phyloP scores from a whole-genome alignment of 2,888 invertebrate genomes.

The Coenonympha arcania region DNA sequence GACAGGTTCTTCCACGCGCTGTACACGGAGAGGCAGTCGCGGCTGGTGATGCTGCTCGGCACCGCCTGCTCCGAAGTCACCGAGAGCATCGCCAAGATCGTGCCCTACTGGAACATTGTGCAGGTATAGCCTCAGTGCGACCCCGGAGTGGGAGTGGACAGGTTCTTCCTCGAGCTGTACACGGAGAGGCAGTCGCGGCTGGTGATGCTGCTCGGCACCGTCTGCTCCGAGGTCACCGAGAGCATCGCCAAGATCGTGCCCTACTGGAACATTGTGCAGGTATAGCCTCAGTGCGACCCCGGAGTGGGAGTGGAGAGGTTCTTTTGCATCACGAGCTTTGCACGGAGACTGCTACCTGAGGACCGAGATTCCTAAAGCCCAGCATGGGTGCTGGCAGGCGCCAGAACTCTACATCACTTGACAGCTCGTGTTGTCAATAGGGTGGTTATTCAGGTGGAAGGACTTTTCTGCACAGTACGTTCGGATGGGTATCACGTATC shows the following conservation, averaged over 20 bases:
- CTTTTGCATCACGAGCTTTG: constrained; percentile 93
- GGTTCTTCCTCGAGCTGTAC: constrained; percentile 93
- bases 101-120: constrained; percentile 93
- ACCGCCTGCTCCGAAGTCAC: constrained; percentile 93
- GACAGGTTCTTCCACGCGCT: constrained; percentile 94
- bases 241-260: constrained; percentile 92
- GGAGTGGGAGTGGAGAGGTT: constrained; percentile 93
- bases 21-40: constrained; percentile 82
- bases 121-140: constrained; percentile 73
- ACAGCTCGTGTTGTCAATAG: too few relatives aligned
- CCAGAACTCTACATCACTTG: too few relatives aligned
- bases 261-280: constrained; percentile 94
- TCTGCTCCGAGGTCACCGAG: constrained; percentile 93
- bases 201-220: constrained; percentile 88
- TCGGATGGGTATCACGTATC: too few relatives aligned
- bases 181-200: constrained; percentile 82
- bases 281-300: constrained; percentile 54
- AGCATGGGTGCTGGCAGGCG: too few relatives aligned
- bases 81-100: constrained; percentile 91
- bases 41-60: constrained; percentile 88
- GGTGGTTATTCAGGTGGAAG: too few relatives aligned
- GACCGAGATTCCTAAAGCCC: too few relatives aligned
- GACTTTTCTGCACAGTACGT: too few relatives aligned
- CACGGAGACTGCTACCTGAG: too few relatives aligned
- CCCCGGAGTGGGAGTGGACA: constrained; percentile 89